phyloP scores from a whole-genome alignment of 2,113 vertebrate species.

The Petroica traversi region DNA sequence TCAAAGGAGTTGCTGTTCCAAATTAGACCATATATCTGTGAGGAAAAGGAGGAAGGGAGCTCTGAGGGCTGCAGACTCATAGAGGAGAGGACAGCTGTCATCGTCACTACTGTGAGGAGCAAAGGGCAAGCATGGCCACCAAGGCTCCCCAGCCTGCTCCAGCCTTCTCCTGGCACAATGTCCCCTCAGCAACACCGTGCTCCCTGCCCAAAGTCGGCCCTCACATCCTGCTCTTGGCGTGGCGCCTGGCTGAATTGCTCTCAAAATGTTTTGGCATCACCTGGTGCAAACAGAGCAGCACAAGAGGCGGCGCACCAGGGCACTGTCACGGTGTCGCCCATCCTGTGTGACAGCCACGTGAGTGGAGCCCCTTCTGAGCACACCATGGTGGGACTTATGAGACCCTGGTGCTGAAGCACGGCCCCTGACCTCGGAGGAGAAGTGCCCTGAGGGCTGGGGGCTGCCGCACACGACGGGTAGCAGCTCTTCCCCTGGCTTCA shows the following conservation, averaged over 20 bases:
- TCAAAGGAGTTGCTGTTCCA: background rate
- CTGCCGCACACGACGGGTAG: background rate
- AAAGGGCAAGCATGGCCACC: accelerated
- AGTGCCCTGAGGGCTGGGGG: background rate
- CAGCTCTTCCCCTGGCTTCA: background rate
- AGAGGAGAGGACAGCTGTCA: background rate
- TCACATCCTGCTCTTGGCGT: background rate
- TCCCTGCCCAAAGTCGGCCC: background rate
- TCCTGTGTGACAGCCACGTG: accelerated
- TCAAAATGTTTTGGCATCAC: background rate
- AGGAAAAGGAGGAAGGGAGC: background rate
- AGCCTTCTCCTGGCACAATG: background rate
- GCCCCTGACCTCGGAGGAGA: background rate
- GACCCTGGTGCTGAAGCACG: background rate
- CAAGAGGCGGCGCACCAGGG: accelerated
- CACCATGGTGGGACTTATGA: accelerated
- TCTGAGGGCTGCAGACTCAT: accelerated
- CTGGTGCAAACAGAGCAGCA: background rate
- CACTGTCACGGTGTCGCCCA: accelerated
- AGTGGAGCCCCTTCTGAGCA: background rate
- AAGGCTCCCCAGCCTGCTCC: background rate
- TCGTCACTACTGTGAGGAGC: accelerated
- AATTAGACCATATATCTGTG: background rate
- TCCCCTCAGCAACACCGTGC: accelerated
- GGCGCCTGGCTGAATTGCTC: background rate